Evolutionary conservation across 2,888 invertebrate genomes (phyloP).

Genomic region (Dasysyrphus albostriatus): DNA sequence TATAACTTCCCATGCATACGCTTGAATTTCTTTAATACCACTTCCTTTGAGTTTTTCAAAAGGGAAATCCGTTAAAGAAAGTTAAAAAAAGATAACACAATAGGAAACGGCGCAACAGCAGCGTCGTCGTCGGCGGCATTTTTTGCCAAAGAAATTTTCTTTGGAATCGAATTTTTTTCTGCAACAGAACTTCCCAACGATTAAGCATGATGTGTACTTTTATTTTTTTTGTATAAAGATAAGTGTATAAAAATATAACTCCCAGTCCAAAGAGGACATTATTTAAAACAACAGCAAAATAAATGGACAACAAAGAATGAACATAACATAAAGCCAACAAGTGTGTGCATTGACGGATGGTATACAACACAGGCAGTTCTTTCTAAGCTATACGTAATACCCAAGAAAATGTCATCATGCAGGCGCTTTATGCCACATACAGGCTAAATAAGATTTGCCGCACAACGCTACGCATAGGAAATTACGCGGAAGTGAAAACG

Average conservation of each 20-base stretch:
- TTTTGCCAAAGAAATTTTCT: constrained; percentile 58
- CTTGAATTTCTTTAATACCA: background rate
- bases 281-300: constrained; percentile 22
- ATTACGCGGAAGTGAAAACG: constrained; percentile 74
- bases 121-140: constrained; percentile 22
- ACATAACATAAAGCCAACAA: constrained; percentile 43
- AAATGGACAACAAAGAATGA: constrained; percentile 12
- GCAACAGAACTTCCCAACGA: constrained; percentile 65
- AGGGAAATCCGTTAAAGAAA: constrained; percentile 61
- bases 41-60: constrained; percentile 36
- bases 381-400: constrained; percentile 58
- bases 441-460: constrained; percentile 57
- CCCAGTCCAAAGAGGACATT: constrained; percentile 33
- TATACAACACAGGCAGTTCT: background rate
- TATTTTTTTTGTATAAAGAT: background rate
- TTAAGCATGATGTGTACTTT: constrained; percentile 31
- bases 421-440: constrained; percentile 61
- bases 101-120: constrained; percentile 44
- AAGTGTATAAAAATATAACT: constrained; percentile 8
- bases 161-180: constrained; percentile 57
- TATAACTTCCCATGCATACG: background rate
- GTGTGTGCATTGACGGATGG: constrained; percentile 39
- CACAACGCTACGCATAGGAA: constrained; percentile 69
- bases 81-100: constrained; percentile 55
- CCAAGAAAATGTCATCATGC: constrained; percentile 65